Conservation (phyloP, 2,113 vertebrate species). For the Todiramphus saurophagus region DNA sequence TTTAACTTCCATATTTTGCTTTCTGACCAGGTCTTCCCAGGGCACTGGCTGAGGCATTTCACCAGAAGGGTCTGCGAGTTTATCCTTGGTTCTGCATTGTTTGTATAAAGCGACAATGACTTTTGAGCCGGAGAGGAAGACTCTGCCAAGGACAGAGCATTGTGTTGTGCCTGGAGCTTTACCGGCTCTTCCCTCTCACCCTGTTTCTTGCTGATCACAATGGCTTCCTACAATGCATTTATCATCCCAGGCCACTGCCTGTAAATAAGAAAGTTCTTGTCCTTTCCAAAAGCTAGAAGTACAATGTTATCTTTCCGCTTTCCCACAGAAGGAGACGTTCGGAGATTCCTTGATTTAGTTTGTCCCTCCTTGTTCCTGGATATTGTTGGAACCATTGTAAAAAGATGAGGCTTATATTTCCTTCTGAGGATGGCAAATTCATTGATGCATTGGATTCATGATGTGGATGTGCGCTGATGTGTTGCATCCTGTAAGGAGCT, state of each 20-base stretch:
- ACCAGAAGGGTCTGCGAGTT: neutral
- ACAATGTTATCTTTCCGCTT: conserved; percentile 64
- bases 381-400: conserved; percentile 33
- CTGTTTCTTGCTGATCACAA: conserved; percentile 30
- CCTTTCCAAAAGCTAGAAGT: neutral
- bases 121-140: conserved; percentile 1
- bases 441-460: neutral
- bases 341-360: conserved; percentile 50
- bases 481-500: neutral
- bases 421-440: conserved; percentile 12
- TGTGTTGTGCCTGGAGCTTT: neutral
- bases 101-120: neutral
- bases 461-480: neutral
- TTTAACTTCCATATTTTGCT: conserved; percentile 1
- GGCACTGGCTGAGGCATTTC: neutral
- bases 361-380: conserved; percentile 52
- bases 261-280: conserved; percentile 10
- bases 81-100: neutral
- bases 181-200: neutral
- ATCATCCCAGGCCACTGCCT: conserved; percentile 22
- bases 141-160: conserved; percentile 43
- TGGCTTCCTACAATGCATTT: conserved; percentile 29
- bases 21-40: neutral
- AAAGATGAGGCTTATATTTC: conserved; percentile 1
- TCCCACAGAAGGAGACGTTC: conserved; percentile 17